phyloP scores from a whole-genome alignment of 37 sponge, comb jelly and placozoan genomes.

The Dysidea cf. avara region DNA sequence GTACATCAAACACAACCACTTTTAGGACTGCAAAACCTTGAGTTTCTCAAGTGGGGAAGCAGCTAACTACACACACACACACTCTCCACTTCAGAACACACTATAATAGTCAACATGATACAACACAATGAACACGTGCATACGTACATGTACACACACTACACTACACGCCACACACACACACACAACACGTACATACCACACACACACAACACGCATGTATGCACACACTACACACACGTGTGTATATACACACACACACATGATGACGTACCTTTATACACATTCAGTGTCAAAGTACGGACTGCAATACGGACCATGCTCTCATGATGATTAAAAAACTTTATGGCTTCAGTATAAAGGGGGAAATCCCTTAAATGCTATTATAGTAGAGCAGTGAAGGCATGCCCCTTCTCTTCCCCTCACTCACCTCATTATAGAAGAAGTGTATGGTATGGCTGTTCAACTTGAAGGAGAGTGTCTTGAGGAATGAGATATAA shows the following conservation, averaged over 20 bases:
- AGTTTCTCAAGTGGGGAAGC: too few species aligned
- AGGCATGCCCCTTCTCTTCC: not conserved
- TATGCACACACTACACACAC: too few species aligned
- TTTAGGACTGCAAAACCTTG: too few species aligned
- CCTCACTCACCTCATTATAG: constrained; percentile 90
- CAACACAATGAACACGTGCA: not conserved
- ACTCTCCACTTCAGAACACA: too few species aligned
- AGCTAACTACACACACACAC: too few species aligned
- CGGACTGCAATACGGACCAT: constrained; percentile 99
- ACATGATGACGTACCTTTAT: constrained; percentile 81
- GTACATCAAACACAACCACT: too few species aligned
- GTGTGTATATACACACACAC: not conserved
- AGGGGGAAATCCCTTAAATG: constrained; percentile 96
- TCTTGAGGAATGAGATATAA: constrained; percentile 99
- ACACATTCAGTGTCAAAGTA: constrained; percentile 97
- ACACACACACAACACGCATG: too few species aligned
- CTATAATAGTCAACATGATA: not conserved
- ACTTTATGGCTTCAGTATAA: constrained; percentile 98
- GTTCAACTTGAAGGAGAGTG: constrained; percentile 95
- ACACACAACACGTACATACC: too few species aligned
- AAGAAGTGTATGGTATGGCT: constrained; percentile 97
- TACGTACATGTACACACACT: not conserved
- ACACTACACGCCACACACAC: too few species aligned
- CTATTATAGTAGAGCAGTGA: constrained; percentile 32
- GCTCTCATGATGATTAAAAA: constrained; percentile 96